Evolutionary conservation across 2,888 invertebrate genomes (phyloP), one percentile per base, ranked within the genome.

Genomic region (Automeris io): DNA sequence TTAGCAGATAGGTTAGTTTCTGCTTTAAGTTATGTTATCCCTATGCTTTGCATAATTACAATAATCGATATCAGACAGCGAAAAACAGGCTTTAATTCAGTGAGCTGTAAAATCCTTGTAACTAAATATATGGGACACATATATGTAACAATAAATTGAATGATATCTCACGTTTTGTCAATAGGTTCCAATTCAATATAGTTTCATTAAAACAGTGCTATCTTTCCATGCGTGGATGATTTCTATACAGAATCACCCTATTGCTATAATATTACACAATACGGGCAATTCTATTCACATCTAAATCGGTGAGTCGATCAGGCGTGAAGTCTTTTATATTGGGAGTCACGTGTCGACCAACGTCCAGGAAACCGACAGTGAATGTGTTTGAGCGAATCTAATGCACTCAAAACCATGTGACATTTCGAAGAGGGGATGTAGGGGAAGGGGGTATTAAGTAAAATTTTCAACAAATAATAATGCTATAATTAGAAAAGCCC

Each of bases 301-400:
- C 72, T 71, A 68, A 67, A 75, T 72, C 65, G 66, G 57, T 40
- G 53, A 70, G 62, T 66, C 61, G 73, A 79, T 85, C 82, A 76
- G 76, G 77, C 85, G 82, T 83, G 78, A 77, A 85, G 72, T 73
- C 75, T 79, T 83, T 85, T 81, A 74, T 82, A 78, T 77, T 77
- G 68, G 68, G 54, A 72, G 85, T 71, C 85, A 79, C 86, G 85
- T 83, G 85, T 66, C 76, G 63, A 55, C 65, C 76, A 58, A 52
- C 75, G 76, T 70, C 67, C 83, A 82, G 82, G 82, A 83, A 83
- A 81, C 82, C 76, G 58, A 67, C 60, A 65, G 57, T 61, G 70
- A 66, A 75, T 75, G 75, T 72, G 72, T 76, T 77, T 76, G 76
- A 76, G 79, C 82, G 81, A 70, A 70, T 72, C 83, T 82, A 86